phyloP scores from a whole-genome alignment of 2,113 vertebrate genomes.

The Aegotheles bennettii region DNA sequence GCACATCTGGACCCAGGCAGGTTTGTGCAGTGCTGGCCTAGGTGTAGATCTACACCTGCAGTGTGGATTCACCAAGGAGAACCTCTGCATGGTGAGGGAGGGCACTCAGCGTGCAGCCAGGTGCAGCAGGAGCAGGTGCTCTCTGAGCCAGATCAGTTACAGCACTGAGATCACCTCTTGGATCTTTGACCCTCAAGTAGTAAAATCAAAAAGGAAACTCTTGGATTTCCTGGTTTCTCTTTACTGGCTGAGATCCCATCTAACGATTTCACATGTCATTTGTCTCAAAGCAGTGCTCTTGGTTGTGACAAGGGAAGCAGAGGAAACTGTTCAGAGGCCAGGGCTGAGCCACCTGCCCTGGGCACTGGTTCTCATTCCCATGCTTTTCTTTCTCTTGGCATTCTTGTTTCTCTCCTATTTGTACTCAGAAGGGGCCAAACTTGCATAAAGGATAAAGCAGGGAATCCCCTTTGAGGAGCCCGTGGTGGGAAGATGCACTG shows the following conservation, averaged over 20 bases:
- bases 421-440: background rate
- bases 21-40: background rate
- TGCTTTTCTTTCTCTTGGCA: fast-evolving
- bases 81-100: background rate
- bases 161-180: background rate
- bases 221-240: background rate
- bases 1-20: fast-evolving
- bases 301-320: background rate
- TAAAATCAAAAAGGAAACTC: background rate
- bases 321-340: background rate
- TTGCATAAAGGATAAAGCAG: background rate
- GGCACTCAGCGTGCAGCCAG: background rate
- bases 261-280: background rate
- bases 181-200: background rate
- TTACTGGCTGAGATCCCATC: background rate
- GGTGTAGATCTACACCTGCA: background rate
- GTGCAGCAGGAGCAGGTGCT: background rate
- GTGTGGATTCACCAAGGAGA: background rate
- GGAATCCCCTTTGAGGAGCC: background rate
- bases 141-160: background rate
- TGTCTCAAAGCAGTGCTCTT: background rate
- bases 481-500: background rate
- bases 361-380: background rate
- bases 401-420: background rate
- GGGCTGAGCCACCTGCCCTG: background rate